Conservation (phyloP, 1,140 invertebrate species). For the Trachymyrmex septentrionalis region DNA sequence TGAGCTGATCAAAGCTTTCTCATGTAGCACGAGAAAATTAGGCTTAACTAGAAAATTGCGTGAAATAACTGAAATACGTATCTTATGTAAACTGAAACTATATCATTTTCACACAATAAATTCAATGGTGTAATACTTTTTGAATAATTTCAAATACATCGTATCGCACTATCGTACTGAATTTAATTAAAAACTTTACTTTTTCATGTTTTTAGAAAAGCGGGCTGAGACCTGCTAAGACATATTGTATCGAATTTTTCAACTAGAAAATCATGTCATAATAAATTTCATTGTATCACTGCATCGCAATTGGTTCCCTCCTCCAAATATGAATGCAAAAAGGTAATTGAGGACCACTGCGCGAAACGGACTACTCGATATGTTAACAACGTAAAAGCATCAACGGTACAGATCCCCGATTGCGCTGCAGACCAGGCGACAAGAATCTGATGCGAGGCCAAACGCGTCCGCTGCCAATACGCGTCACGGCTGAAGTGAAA, state of each 20-base stretch:
- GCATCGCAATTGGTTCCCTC: not conserved
- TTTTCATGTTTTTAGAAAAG: not conserved
- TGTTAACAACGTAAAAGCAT: constrained; percentile 56
- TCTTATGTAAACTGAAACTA: not conserved
- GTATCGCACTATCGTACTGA: not conserved
- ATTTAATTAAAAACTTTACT: not conserved
- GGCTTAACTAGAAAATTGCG: constrained; percentile 1
- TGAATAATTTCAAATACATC: constrained; percentile 3
- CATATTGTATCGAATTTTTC: not conserved
- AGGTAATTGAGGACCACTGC: not conserved
- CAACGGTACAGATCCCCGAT: constrained; percentile 49
- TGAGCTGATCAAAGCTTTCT: constrained; percentile 26
- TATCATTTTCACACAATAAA: not conserved
- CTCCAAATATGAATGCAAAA: constrained; percentile 2
- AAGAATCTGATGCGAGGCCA: constrained; percentile 55
- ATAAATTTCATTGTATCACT: not conserved
- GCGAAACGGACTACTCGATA: constrained; percentile 9
- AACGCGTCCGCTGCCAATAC: constrained; percentile 60
- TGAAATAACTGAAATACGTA: constrained; percentile 11
- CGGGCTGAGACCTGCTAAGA: no score
- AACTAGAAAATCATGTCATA: not conserved
- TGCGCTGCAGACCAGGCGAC: constrained; percentile 35
- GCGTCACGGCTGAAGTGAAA: constrained; percentile 54
- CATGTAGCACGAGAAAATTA: not conserved
- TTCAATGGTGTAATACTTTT: not conserved